Conservation (phyloP, 2,113 vertebrate species). For the Tychaedon coryphoeus region DNA sequence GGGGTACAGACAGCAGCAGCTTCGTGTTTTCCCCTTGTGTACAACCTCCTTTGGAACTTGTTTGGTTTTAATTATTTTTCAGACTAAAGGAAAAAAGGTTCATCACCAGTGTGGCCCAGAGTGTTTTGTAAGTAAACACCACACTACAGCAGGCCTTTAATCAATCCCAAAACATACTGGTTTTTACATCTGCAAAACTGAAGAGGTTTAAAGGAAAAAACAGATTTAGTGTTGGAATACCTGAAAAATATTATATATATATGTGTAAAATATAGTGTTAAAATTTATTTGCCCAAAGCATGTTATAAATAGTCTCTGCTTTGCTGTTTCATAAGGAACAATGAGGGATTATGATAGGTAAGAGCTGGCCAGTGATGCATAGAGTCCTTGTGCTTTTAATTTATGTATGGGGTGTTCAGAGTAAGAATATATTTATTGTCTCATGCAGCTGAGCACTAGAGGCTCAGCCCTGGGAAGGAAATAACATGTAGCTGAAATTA, state of each 20-base stretch:
- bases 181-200: background rate
- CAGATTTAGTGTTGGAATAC: background rate
- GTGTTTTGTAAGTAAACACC: conserved; percentile 54
- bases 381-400: background rate
- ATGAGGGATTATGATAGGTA: background rate
- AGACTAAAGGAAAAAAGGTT: background rate
- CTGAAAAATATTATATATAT: background rate
- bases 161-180: conserved; percentile 9
- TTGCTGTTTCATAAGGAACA: background rate
- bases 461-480: background rate
- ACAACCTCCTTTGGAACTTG: background rate
- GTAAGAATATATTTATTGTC: background rate
- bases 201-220: background rate
- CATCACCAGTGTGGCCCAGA: conserved; percentile 1
- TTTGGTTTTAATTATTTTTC: conserved; percentile 40
- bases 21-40: background rate
- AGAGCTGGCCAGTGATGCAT: background rate
- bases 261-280: background rate
- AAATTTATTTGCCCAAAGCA: background rate
- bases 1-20: background rate
- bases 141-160: conserved; percentile 1
- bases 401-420: background rate
- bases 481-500: background rate
- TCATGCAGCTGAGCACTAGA: background rate
- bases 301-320: background rate